Conservation (phyloP, 2,113 vertebrate genomes). For the Tragelaphus imberbis region DNA sequence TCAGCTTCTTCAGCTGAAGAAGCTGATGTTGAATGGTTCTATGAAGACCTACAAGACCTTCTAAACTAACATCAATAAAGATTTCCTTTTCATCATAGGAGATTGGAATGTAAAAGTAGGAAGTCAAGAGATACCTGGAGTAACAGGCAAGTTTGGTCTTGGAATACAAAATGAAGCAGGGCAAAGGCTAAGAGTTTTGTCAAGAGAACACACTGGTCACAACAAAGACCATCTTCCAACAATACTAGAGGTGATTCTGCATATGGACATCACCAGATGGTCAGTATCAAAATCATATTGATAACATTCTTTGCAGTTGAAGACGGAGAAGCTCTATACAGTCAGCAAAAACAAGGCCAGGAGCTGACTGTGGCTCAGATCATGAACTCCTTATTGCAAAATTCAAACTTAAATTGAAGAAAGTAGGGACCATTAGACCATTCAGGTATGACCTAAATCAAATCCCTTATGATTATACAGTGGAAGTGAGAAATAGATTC, state of each 20-base stretch:
- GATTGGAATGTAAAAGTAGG: background rate
- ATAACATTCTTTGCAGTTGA: background rate
- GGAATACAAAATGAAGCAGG: background rate
- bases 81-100: background rate
- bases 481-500: background rate
- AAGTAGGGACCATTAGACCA: background rate
- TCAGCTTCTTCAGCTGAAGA: background rate
- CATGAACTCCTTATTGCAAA: background rate
- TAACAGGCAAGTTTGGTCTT: background rate
- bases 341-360: background rate
- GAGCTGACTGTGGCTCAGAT: background rate
- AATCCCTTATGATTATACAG: background rate
- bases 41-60: background rate
- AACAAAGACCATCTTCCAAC: background rate
- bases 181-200: background rate
- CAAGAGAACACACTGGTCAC: background rate
- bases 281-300: background rate
- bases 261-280: background rate
- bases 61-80: background rate
- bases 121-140: background rate
- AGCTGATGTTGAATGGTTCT: background rate
- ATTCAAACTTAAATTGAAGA: background rate
- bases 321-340: background rate
- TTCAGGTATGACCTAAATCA: background rate
- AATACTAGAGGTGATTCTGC: background rate